Conservation (phyloP, 1,140 invertebrate genomes). For the Leptinotarsa defecta region DNA sequence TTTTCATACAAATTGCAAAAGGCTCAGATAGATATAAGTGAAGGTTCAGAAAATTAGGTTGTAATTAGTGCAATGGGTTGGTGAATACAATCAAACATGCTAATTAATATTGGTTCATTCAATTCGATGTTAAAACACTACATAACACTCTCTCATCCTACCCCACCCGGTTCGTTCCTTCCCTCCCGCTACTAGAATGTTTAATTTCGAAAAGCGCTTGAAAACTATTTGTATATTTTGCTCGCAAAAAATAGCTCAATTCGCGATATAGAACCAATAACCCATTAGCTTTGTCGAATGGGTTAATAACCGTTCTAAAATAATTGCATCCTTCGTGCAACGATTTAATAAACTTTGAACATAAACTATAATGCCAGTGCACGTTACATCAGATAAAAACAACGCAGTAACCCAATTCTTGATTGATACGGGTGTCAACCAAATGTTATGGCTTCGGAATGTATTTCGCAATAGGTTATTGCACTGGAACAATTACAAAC, state of each 20-base stretch:
- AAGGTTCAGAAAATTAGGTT: too few species aligned
- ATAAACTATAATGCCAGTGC: constrained; percentile 1
- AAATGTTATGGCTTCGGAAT: too few species aligned
- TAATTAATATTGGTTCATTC: too few species aligned
- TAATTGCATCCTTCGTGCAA: constrained; percentile 8
- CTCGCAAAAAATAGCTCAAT: neutral
- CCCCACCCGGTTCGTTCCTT: neutral
- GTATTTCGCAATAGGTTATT: too few species aligned
- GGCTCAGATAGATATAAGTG: too few species aligned
- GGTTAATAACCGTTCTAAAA: constrained; percentile 8
- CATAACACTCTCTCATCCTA: too few species aligned
- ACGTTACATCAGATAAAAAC: constrained; percentile 6
- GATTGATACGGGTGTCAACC: neutral
- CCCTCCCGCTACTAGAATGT: neutral
- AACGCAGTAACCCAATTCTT: constrained; percentile 3
- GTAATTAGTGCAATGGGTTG: too few species aligned
- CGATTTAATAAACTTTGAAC: constrained; percentile 3
- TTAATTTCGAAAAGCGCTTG: neutral
- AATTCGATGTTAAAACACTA: too few species aligned
- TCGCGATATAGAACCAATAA: neutral
- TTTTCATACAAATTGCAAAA: too few species aligned
- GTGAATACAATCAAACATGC: too few species aligned
- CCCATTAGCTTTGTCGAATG: neutral
- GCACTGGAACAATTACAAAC: too few species aligned
- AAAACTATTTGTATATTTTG: neutral